Conservation (phyloP, 2,113 vertebrate genomes). For the Podiceps cristatus region DNA sequence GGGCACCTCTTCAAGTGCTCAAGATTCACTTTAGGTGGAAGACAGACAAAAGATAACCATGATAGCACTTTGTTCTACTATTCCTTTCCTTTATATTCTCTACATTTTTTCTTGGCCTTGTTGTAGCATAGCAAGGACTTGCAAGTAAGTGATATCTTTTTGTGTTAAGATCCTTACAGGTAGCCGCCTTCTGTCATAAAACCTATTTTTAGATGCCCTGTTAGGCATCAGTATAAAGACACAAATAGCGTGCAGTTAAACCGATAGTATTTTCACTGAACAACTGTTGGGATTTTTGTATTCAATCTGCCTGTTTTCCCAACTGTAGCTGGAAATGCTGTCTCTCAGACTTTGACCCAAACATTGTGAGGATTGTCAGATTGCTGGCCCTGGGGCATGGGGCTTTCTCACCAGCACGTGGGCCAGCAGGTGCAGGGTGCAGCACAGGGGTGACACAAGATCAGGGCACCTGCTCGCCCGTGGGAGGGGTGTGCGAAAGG, state of each 20-base stretch:
- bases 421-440: not conserved
- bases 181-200: not conserved
- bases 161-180: not conserved
- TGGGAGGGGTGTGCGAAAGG: too few species aligned
- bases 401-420: not conserved
- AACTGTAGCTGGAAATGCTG: not conserved
- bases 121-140: not conserved
- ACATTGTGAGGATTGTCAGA: rapidly evolving
- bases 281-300: not conserved
- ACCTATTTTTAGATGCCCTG: not conserved
- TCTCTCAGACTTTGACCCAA: not conserved
- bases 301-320: not conserved
- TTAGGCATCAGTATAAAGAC: not conserved
- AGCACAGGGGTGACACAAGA: too few species aligned
- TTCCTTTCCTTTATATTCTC: not conserved
- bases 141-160: not conserved
- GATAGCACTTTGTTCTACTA: not conserved
- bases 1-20: not conserved
- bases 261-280: not conserved
- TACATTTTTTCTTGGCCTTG: not conserved
- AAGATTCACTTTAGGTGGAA: not conserved
- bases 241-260: not conserved
- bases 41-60: not conserved
- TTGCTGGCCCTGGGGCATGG: rapidly evolving
- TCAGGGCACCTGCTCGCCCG: not conserved